Base-by-base conservation (phyloP, 2,888 invertebrate species). In the Griposia aprilina region DNA sequence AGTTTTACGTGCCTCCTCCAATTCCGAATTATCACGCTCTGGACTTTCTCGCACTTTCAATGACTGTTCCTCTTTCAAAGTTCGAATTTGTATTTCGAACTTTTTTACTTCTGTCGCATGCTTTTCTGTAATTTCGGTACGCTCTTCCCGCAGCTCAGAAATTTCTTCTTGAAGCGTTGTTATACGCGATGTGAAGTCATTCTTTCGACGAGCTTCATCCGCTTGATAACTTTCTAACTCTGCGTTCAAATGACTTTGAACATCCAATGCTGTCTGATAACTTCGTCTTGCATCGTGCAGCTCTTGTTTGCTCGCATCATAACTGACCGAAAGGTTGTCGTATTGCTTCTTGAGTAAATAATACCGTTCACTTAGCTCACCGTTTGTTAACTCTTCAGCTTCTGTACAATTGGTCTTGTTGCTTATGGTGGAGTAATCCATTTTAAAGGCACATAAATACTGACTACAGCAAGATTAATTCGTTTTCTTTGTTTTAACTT, bases 351-450 rank as follows among this genome's bases (percentile, higher is more conserved):
- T 95, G 3, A 97, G 92, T 74, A 92, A 92, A 90, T 94, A 95
- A 86, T 95, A 96, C 4, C 93, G 93, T 87, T 97, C 96, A 79
- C 90, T 93, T 0, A 97, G 83, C 87, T 97, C 97, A 23, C 94
- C 94, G 74, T 94, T 94, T 3, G 95, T 93, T 81, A 96, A 78
- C 36, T 95, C 96, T 79, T 96, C 96, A 2, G 88, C 90, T 90
- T 95, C 96, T 4, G 95, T 95, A 74, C 89, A 93, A 78, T 91
- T 93, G 6, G 94, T 96, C 91, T 96, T 96, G 82, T 96, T 96
- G 77, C 96, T 96, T 73, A 95, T 93, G 23, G 95, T 95, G 4
- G 97, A 97, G 85, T 95, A 96, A 94, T 97, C 95, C 97, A 97
- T 97, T 75, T 74, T 86, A 75, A 17, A 59, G 8, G 15, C n/a